Evolutionary conservation across 2,888 invertebrate genomes (phyloP).

Genomic region (Cantharis rufa): DNA sequence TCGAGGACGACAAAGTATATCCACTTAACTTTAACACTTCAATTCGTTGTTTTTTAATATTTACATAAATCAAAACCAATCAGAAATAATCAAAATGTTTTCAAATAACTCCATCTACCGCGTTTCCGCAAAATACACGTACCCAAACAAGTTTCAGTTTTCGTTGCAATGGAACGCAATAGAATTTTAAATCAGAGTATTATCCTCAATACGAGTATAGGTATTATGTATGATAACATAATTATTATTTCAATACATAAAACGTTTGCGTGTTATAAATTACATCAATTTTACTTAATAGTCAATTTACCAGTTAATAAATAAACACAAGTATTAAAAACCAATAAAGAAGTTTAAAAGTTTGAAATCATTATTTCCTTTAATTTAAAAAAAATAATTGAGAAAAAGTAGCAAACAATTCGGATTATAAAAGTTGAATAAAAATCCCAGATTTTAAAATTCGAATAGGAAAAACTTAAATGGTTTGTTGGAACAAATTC

Average conservation of each 20-base stretch:
- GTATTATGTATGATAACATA: not conserved
- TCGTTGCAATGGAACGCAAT: not conserved
- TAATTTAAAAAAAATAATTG: not conserved
- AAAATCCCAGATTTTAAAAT: too few species aligned
- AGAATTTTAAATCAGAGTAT: not conserved
- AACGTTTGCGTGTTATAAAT: not conserved
- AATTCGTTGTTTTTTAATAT: not conserved
- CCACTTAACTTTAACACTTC: not conserved
- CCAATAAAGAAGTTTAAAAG: not conserved
- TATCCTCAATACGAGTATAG: not conserved
- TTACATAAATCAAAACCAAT: not conserved
- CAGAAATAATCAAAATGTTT: too few species aligned
- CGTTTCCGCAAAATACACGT: not conserved
- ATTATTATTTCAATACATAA: not conserved
- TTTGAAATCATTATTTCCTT: not conserved
- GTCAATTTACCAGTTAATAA: constrained; percentile 1
- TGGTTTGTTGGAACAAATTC: not conserved
- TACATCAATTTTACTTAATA: not conserved
- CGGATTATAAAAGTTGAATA: too few species aligned
- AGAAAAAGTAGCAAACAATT: too few species aligned
- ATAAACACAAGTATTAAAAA: not conserved
- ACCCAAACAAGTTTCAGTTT: not conserved
- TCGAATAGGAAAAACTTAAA: not conserved
- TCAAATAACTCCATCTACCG: not conserved
- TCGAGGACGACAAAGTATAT: not conserved